Base-by-base conservation (phyloP, 2,888 invertebrate species). In the Plutella xylostella region DNA sequence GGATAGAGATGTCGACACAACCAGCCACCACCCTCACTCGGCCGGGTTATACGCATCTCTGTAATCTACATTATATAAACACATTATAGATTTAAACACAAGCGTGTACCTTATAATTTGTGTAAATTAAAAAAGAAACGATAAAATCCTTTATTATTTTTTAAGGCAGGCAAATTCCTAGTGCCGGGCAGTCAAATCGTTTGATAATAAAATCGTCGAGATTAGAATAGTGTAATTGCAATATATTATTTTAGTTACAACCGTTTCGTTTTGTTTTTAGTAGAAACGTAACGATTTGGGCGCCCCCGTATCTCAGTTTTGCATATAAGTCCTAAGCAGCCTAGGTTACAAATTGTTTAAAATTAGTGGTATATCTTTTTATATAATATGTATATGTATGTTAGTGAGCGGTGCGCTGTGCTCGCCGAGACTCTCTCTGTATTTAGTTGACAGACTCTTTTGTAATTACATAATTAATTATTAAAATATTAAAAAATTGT, bases 381-480 rank as follows among this genome's bases (percentile, higher is more conserved):
- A 65, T 71, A 61, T 65, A 63, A 52, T 65, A 76, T 75, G 71
- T 79, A 75, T 76, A 72, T 78, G 64, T 69, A 70, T 70, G 71
- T 78, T 72, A 75, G 77, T 60, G 61, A 69, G 57, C 72, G 74
- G 64, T n/a, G 58, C 79, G 82, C 82, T 70, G 67, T 80, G 82
- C 78, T 74, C 68, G 67, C 70, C 66, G 65, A 56, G 56, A 50
- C 55, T 54, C 66, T 72, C 74, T 80, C n/a, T 45, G 71, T 79
- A 78, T 80, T 82, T 82, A 82, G 79, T 82, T 76, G 72, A 72
- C 72, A 70, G 65, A 74, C 71, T 71, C n/a, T 71, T 72, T 76
- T 80, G 82, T 82, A 82, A 80, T 82, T 80, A 79, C 65, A 77
- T 65, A 69, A 68, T 71, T 72, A 75, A 69, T 68, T 45, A 45